Evolutionary conservation across 1,140 invertebrate species (phyloP).

Genomic region (Tribolium madens): DNA sequence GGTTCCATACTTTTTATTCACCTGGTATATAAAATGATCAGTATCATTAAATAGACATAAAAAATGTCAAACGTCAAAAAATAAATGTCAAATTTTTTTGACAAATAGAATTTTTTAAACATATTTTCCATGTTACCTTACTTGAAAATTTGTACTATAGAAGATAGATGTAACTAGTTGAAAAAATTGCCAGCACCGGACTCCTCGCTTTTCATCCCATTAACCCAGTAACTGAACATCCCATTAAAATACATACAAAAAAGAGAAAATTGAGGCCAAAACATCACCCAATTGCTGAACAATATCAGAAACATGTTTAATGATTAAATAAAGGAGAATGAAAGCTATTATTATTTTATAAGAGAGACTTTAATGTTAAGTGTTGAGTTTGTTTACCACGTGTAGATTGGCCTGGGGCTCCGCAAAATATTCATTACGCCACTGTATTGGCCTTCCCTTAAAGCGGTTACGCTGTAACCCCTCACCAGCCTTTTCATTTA

Average conservation of each 20-base stretch:
- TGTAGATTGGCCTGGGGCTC: constrained; percentile 24
- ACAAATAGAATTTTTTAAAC: too few species aligned
- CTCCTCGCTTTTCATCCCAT: background rate
- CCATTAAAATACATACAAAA: background rate
- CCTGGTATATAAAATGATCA: too few species aligned
- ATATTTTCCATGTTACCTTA: too few species aligned
- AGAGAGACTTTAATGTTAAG: constrained; percentile 12
- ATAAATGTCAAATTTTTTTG: too few species aligned
- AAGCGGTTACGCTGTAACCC: constrained; percentile 42
- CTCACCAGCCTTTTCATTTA: constrained; percentile 49
- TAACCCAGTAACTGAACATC: background rate
- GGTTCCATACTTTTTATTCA: too few species aligned
- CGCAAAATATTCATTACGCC: constrained; percentile 40
- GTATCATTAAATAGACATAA: too few species aligned
- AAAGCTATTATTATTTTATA: constrained; percentile 17
- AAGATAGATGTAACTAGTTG: too few species aligned
- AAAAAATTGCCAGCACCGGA: constrained; percentile 16
- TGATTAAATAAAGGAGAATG: constrained; percentile 4
- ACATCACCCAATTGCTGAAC: background rate
- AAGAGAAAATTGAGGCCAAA: constrained; percentile 7
- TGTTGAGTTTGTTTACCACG: constrained; percentile 33
- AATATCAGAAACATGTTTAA: background rate
- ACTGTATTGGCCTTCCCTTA: constrained; percentile 46
- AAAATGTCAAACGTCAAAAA: too few species aligned
- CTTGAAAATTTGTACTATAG: too few species aligned